Evolutionary conservation across 1,140 invertebrate species (phyloP), one percentile per base, ranked within the genome.

Genomic region (Macrobrachium nipponense): DNA sequence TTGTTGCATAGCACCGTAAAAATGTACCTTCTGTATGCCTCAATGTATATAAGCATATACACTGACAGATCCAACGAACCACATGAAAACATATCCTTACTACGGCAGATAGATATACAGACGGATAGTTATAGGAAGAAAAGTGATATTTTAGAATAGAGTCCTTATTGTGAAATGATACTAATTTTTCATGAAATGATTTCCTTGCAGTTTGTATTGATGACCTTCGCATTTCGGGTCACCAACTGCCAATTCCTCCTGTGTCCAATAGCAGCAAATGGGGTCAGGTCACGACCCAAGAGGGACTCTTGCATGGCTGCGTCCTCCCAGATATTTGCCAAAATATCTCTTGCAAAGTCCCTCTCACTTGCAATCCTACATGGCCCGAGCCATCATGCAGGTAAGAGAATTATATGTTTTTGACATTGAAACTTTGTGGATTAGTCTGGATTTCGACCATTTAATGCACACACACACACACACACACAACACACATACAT

Each of bases 181-280:
- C 68, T 23, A 15, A 12, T 43, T 36, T 14, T 70, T 12, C 20
- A 70, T 36, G 15, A 70, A 23, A 70, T 2, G 1, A 23, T 23
- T 70, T 44, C 27, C 73, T 51, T 66, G n/a, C 64, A 82, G 80
- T 36, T 15, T 82, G 80, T 23, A 58, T 82, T 8, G 80, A 70
- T 60, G 80, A 82, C 64, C n/a, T 82, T 7, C 80, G 80, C 5
- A 68, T 82, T 17, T 72, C 64, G 17, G 80, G 80, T 18, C 80
- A 68, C 51, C 80, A 43, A 2, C 80, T 82, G 14, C 80, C 80
- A 12, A 36, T 82, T 4, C 80, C 80, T 18, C 80, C 80, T 14
- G 43, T 51, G 10, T 12, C 68, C 2, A 82, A 82, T 17, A 68
- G 66, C 2, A 82, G 66, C 43, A 82, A 64, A 44, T 82, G 80